Evolutionary conservation across 2,113 vertebrate species (phyloP), one percentile per base, ranked within the genome.

Genomic region (Aegotheles bennettii): DNA sequence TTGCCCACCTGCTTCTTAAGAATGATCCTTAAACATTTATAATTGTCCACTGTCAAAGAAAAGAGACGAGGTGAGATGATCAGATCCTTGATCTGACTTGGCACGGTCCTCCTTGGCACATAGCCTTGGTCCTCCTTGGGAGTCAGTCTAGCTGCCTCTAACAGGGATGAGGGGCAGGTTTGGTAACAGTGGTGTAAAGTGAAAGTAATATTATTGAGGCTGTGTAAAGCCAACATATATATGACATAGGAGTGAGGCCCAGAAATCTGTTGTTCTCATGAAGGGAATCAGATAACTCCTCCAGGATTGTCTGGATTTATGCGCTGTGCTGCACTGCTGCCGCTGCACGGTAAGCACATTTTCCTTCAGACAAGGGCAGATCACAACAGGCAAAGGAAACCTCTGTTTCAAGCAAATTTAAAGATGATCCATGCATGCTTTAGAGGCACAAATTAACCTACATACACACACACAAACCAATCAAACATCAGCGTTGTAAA

Each of bases 381-480:
- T 94, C 77, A 75, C 53, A 74, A 77, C 45, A 83, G 77, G 75
- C 78, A 84, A 68, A 91, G 54, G 68, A 94, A 96, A 93, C 35
- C 75, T 91, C 73, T 81, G 92, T 92, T 96, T 93, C 81, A 89
- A 68, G 97, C 95, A 98, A 96, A 98, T 98, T 98, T 98, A 93
- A 97, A 97, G 98, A 98, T 98, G 98, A 98, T 90, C 98, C 98
- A 98, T 98, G 98, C 98, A 98, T 99, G 97, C 97, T 98, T 98
- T 97, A 97, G 95, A 98, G 96, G 97, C 96, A 98, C 97, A 98
- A 97, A 98, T 98, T 97, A 98, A 77, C 51, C 54, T 26, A 20
- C 50, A 47, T 18, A 47, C 25, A 4, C 59, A 18, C 31, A 29
- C 83, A 80, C 50, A 92, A 97, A 93, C 93, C 97, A 96, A 97